Evolutionary conservation across 1,140 invertebrate species (phyloP).

Genomic region (Caenorhabditis brenneri): DNA sequence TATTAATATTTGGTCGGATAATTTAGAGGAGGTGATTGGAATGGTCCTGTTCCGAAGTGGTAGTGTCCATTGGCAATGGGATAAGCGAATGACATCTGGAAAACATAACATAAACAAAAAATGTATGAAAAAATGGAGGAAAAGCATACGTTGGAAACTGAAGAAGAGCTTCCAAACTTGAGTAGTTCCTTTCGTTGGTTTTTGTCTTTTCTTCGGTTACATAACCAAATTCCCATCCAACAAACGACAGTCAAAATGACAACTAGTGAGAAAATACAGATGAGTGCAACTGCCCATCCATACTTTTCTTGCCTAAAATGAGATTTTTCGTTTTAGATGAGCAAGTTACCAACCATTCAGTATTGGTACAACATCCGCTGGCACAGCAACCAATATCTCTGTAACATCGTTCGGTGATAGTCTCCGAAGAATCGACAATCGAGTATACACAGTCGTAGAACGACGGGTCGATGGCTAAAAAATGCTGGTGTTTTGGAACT

Average conservation of each 20-base stretch:
- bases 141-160: conserved; percentile 13
- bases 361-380: conserved; percentile 51
- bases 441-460: conserved; percentile 56
- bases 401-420: conserved; percentile 50
- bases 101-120: neutral
- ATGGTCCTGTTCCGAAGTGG: conserved; percentile 46
- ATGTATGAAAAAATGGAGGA: neutral
- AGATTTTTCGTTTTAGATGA: neutral
- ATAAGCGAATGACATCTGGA: conserved; percentile 47
- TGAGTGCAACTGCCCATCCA: conserved; percentile 58
- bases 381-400: conserved; percentile 58
- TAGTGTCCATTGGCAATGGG: conserved; percentile 41
- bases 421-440: conserved; percentile 41
- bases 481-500: neutral
- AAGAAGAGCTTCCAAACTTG: conserved; percentile 27
- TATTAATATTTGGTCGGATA: conserved; percentile 32
- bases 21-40: conserved; percentile 36
- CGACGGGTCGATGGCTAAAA: conserved; percentile 51
- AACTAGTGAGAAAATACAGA: conserved; percentile 55
- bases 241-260: conserved; percentile 51
- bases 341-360: conserved; percentile 52
- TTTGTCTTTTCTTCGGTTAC: conserved; percentile 55
- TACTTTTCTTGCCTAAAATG: conserved; percentile 55
- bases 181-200: conserved; percentile 44
- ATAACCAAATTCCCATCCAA: conserved; percentile 54